phyloP scores from a whole-genome alignment of 1,140 invertebrate genomes.

The Charaxes varanes region DNA sequence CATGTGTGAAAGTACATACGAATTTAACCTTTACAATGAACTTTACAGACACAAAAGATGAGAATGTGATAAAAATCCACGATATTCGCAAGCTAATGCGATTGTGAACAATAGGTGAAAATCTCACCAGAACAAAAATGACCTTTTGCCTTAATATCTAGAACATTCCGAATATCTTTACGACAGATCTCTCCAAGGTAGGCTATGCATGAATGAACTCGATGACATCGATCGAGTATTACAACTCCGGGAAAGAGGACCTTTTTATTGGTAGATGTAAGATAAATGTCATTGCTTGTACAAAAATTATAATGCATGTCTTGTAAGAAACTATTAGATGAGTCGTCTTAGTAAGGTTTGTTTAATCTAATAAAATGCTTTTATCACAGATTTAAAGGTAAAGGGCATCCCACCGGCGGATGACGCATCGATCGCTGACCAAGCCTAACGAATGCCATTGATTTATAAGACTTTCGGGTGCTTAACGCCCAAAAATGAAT shows the following conservation, averaged over 20 bases:
- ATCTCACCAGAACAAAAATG: slow-evolving; percentile 20
- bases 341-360: too few species aligned
- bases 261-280: slow-evolving; percentile 36
- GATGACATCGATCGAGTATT: slow-evolving; percentile 57
- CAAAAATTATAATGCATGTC: too few species aligned
- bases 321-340: too few species aligned
- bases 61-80: slow-evolving; percentile 25
- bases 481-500: slow-evolving; percentile 36
- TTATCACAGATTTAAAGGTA: slow-evolving; percentile 32
- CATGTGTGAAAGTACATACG: slow-evolving; percentile 24
- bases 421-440: slow-evolving; percentile 75
- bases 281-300: slow-evolving; percentile 12
- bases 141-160: slow-evolving; percentile 36
- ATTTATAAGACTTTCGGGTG: slow-evolving; percentile 37
- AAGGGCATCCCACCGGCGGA: slow-evolving; percentile 73
- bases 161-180: slow-evolving; percentile 40
- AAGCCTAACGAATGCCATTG: slow-evolving; percentile 71
- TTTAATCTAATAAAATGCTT: slow-evolving; percentile 5
- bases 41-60: slow-evolving; percentile 27
- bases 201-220: slow-evolving; percentile 58
- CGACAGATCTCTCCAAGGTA: slow-evolving; percentile 34
- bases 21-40: slow-evolving; percentile 35
- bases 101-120: slow-evolving; percentile 60
- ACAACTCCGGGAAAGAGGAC: slow-evolving; percentile 36
- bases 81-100: slow-evolving; percentile 31